Evolutionary conservation across 1,140 invertebrate genomes (phyloP), one percentile per base, ranked within the genome.

Genomic region (Scylla paramamosain): DNA sequence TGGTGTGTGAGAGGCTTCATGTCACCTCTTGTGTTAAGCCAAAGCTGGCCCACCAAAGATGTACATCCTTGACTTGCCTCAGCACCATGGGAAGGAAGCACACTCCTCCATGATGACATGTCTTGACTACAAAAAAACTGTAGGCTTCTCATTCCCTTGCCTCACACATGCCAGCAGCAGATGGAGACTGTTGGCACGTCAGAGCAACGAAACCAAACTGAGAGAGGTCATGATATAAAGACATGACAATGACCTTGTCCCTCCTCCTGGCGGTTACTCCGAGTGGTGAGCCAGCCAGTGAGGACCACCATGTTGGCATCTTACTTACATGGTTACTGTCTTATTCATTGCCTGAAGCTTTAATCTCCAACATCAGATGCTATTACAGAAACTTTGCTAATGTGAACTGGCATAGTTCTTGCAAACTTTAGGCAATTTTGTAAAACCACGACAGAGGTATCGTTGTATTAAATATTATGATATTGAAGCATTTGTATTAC

Each of bases 381-480:
- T 59, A 59, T 12, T 59, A 14, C 52, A 59, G 0, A 0, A 59
- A 59, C 16, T 59, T 77, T 77, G 8, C 25, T n/a, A n/a, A 77
- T 77, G 67, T 77, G 67, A 77, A 77, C 4, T 20, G 8, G n/a
- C 67, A 77, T 20, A 77, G n/a, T n/a, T 77, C 67, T 2, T n/a
- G 10, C 20, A 77, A n/a, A 77, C 67, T 77, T 77, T 77, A 77
- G 67, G 67, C 67, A 77, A 77, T 77, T 77, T 77, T 77, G 67
- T 77, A 77, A 77, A 77, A 77, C 25, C n/a, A n/a, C 67, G n/a
- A n/a, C 67, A 77, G n/a, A 20, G 1, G 2, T 77, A 20, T 77
- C 67, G 67, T n/a, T 77, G 67, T 77, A 77, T 77, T 77, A 77
- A 77, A 77, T 20, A 77, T n/a, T 77, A 77, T n/a, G 25, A 77